These are phyloP conservation scores for Forbesichthys papilliferus DNA, from an alignment of 2,113 vertebrate genomes.

Conservation along the genomic window DNA sequence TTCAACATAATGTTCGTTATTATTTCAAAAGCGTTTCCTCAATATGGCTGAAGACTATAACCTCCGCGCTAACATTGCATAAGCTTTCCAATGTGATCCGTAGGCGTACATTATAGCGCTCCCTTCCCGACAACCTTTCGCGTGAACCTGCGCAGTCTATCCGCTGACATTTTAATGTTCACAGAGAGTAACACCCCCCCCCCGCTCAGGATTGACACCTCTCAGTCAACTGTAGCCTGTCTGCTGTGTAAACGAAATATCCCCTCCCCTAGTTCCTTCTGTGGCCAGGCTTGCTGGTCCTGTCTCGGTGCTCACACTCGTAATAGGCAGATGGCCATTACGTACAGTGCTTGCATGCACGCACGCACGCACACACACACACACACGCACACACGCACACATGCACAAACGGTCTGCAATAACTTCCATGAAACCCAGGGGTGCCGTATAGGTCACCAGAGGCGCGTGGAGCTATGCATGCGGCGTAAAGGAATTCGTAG, in stretches of 20 bases:
- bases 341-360: constrained; percentile 60
- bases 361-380: background rate
- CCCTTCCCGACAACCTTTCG: no score
- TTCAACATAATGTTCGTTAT: no score
- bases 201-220: constrained; percentile 41
- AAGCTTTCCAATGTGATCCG: no score
- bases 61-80: no score
- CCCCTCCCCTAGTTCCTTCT: constrained; percentile 42
- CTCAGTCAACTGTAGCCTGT: constrained; percentile 52
- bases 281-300: constrained; percentile 45
- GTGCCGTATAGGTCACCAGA: constrained; percentile 65
- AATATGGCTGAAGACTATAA: no score
- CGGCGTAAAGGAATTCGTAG: constrained; percentile 25
- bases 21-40: no score
- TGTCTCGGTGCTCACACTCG: constrained; percentile 59
- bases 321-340: constrained; percentile 77
- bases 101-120: no score
- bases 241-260: constrained; percentile 57
- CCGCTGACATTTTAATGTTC: constrained; percentile 39
- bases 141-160: constrained; percentile 18
- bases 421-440: constrained; percentile 73
- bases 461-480: constrained; percentile 45
- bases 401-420: constrained; percentile 62
- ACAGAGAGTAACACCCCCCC: constrained; percentile 18
- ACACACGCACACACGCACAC: background rate